phyloP scores from a whole-genome alignment of 2,888 invertebrate species.

The Amphiduros pacificus region DNA sequence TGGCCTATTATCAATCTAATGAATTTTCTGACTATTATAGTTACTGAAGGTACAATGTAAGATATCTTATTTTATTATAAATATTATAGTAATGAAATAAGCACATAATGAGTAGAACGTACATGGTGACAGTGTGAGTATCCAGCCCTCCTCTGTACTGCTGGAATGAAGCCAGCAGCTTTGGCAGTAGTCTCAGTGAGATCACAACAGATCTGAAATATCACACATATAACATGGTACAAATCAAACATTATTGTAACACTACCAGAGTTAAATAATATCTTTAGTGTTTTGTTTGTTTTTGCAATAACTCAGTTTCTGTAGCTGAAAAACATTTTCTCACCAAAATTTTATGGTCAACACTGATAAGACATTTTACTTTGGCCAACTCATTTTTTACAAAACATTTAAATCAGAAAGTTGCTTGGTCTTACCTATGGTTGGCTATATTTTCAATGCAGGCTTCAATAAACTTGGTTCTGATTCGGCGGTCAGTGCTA shows the following conservation, averaged over 20 bases:
- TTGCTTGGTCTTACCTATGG: constrained; percentile 68
- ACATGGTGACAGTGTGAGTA: constrained; percentile 81
- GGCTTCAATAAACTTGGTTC: constrained; percentile 93
- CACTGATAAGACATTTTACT: no score
- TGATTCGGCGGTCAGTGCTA: constrained; percentile 84
- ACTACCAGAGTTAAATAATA: no score
- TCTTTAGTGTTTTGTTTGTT: no score
- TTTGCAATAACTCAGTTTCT: no score
- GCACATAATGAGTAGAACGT: constrained; percentile 29
- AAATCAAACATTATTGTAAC: no score
- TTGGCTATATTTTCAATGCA: constrained; percentile 86
- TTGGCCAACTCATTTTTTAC: no score
- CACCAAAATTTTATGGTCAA: no score
- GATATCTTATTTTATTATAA: neutral
- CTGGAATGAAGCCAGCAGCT: constrained; percentile 85
- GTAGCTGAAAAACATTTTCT: no score
- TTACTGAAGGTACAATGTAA: neutral
- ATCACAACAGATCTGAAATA: constrained; percentile 78
- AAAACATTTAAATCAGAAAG: no score
- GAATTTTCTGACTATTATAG: neutral
- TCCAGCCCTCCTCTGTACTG: constrained; percentile 80
- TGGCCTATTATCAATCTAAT: no score
- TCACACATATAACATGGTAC: constrained; percentile 8
- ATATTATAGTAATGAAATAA: no score
- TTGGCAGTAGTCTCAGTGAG: constrained; percentile 83